phyloP scores from a whole-genome alignment of 2,888 invertebrate genomes.

The Eristalis intricaria region DNA sequence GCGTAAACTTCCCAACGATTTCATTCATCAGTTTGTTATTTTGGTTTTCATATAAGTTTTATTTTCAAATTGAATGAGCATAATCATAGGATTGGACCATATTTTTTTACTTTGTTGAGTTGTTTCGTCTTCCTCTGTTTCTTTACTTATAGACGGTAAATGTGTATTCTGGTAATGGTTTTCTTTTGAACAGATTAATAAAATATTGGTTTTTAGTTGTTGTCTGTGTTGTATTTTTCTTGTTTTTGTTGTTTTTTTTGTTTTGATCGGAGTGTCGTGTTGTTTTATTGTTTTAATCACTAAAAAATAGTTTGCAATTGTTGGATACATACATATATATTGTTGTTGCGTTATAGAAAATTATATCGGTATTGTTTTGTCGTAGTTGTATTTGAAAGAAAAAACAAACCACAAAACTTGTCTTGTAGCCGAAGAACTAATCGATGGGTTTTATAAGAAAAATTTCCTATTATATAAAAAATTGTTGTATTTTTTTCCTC shows the following conservation, averaged over 20 bases:
- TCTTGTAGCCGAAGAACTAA: constrained; percentile 70
- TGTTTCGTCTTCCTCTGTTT: constrained; percentile 5
- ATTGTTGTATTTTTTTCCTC: constrained; percentile 18
- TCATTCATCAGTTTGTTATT: constrained; percentile 46
- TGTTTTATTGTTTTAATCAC: constrained; percentile 67
- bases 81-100: constrained; percentile 70
- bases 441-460: constrained; percentile 73
- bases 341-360: constrained; percentile 45
- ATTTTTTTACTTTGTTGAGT: constrained; percentile 37
- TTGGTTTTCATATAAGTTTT: constrained; percentile 20
- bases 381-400: constrained; percentile 38
- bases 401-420: constrained; percentile 46
- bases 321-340: constrained; percentile 32
- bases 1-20: constrained; percentile 48
- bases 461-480: constrained; percentile 53
- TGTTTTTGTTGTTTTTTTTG: constrained; percentile 21
- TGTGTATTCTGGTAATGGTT: constrained; percentile 16
- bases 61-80: constrained; percentile 59
- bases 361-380: constrained; percentile 35
- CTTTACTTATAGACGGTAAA: constrained; percentile 24
- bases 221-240: constrained; percentile 32
- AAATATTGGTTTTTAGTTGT: constrained; percentile 42
- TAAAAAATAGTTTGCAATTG: constrained; percentile 68
- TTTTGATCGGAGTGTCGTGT: constrained; percentile 59
- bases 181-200: constrained; percentile 35